A percentile compares a stretch with the other conserved stretches of the same genome.
Conservation (phyloP, 2,888 invertebrate species). For the Lingula anatina region DNA sequence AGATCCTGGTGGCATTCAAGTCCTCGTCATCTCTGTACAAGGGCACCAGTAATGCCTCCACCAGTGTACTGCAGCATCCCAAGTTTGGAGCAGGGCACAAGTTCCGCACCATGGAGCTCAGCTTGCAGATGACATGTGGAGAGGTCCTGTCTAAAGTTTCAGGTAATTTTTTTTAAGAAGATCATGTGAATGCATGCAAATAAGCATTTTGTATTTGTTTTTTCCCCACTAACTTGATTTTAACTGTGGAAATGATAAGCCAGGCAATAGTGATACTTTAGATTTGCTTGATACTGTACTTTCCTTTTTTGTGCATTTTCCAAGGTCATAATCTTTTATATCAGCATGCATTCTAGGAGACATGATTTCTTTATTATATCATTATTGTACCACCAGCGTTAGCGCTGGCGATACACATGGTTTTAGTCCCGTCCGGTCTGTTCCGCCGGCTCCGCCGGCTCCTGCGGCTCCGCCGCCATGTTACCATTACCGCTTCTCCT, state of each 20-base stretch:
- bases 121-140: conserved; percentile 70
- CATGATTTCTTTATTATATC: too few relatives aligned
- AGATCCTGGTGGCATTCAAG: conserved; percentile 69
- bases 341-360: too few relatives aligned
- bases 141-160: conserved; percentile 64
- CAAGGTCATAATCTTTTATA: too few relatives aligned
- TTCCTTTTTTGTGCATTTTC: not conserved
- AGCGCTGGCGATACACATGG: too few relatives aligned
- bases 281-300: not conserved
- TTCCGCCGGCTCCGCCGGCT: too few relatives aligned
- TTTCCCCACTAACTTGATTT: too few relatives aligned
- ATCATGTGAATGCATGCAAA: not conserved
- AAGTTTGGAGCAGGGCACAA: conserved; percentile 69
- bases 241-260: not conserved
- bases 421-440: too few relatives aligned
- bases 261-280: not conserved
- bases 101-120: conserved; percentile 68
- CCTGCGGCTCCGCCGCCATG: too few relatives aligned
- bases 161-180: conserved; percentile 27
- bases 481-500: too few relatives aligned
- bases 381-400: too few relatives aligned
- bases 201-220: too few relatives aligned
- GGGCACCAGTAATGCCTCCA: conserved; percentile 17
- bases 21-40: conserved; percentile 20
- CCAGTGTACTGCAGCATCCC: conserved; percentile 58